phyloP scores from a whole-genome alignment of 2,797 vertebrate species.

The Nasua narica region DNA sequence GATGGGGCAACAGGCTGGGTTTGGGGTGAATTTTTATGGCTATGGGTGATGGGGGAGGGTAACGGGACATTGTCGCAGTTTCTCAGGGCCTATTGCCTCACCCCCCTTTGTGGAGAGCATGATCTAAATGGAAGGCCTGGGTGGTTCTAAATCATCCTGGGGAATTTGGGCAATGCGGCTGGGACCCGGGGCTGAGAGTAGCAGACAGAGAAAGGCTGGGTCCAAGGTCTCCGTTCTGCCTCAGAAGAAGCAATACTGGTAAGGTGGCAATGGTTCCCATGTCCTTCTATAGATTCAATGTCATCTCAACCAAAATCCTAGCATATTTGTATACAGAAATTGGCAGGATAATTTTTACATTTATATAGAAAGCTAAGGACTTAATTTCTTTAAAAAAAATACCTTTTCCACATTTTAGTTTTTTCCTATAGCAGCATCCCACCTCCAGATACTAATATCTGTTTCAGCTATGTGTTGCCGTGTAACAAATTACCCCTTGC shows the following conservation, averaged over 20 bases:
- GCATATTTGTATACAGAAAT: neutral
- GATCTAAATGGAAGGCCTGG: too few species aligned
- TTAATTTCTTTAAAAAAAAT: neutral
- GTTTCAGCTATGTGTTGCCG: neutral
- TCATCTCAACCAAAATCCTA: neutral
- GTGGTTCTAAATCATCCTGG: too few species aligned
- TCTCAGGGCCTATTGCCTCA: too few species aligned
- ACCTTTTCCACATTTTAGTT: neutral
- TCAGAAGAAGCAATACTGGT: neutral
- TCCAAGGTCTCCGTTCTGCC: too few species aligned
- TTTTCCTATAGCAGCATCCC: neutral
- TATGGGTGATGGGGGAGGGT: too few species aligned
- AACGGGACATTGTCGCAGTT: too few species aligned
- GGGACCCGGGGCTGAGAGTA: too few species aligned
- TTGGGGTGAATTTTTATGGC: too few species aligned
- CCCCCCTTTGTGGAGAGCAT: too few species aligned
- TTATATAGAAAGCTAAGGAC: neutral
- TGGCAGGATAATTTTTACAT: neutral
- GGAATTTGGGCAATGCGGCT: too few species aligned
- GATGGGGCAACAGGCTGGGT: too few species aligned
- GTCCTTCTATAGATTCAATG: neutral
- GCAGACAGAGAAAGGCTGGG: too few species aligned
- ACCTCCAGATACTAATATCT: neutral
- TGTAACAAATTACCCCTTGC: neutral
- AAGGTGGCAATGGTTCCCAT: neutral